A percentile compares a stretch with the other conserved stretches of the same genome.
Conservation (phyloP, 2,113 vertebrate genomes). For the Daboia siamensis region DNA sequence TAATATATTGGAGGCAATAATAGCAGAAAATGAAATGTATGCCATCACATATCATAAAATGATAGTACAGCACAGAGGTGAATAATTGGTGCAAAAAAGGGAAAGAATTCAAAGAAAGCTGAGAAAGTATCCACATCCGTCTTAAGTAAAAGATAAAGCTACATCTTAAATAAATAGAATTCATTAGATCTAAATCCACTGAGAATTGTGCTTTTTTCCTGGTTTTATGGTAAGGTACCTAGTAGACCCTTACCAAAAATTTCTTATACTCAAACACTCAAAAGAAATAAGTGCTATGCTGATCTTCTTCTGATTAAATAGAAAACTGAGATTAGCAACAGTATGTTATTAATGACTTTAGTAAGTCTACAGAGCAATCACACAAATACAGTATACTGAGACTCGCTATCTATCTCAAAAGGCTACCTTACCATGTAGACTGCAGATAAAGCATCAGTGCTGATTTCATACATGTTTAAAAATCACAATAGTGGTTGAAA, state of each 20-base stretch:
- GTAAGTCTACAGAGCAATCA: background rate
- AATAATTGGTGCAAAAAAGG: background rate
- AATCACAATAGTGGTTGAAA: background rate
- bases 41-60: background rate
- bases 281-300: background rate
- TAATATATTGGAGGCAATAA: background rate
- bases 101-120: background rate
- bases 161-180: background rate
- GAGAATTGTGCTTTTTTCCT: background rate
- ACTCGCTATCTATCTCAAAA: background rate
- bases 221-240: background rate
- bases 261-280: too few relatives aligned
- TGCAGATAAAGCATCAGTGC: background rate
- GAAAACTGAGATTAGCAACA: background rate
- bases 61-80: background rate
- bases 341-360: background rate
- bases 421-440: background rate
- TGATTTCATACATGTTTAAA: background rate
- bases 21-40: background rate
- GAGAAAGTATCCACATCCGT: background rate
- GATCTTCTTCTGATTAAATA: background rate
- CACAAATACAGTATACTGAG: background rate
- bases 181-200: background rate
- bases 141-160: background rate
- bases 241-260: too few relatives aligned